phyloP scores from a whole-genome alignment of 1,140 invertebrate genomes.

The Sminthurinus signatus region DNA sequence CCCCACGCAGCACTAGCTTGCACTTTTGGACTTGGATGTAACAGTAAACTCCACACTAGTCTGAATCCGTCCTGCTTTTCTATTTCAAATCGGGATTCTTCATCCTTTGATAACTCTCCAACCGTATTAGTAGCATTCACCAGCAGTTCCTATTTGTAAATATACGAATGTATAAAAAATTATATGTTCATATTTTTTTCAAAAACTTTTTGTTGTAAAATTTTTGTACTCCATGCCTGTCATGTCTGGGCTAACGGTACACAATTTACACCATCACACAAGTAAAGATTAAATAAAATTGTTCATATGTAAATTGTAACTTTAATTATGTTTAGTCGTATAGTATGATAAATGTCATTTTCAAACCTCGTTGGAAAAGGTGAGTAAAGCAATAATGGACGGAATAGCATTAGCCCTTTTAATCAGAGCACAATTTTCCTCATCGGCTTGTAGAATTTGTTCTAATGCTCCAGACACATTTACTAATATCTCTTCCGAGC shows the following conservation, averaged over 20 bases:
- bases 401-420: slow-evolving; percentile 62
- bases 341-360: neutral
- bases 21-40: slow-evolving; percentile 69
- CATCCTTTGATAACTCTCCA: slow-evolving; percentile 70
- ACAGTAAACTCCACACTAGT: slow-evolving; percentile 86
- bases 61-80: slow-evolving; percentile 83
- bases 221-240: too few species aligned
- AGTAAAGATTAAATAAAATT: neutral
- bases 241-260: too few species aligned
- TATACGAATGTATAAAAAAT: too few species aligned
- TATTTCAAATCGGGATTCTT: slow-evolving; percentile 52
- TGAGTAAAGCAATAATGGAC: slow-evolving; percentile 60
- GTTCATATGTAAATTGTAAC: too few species aligned
- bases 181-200: too few species aligned
- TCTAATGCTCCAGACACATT: slow-evolving; percentile 80
- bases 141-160: slow-evolving; percentile 56
- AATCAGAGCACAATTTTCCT: slow-evolving; percentile 15
- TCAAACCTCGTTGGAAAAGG: slow-evolving; percentile 62
- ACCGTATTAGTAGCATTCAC: slow-evolving; percentile 79
- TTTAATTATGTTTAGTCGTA: too few species aligned
- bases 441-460: slow-evolving; percentile 21
- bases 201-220: too few species aligned
- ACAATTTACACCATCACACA: too few species aligned
- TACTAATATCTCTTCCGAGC: slow-evolving; percentile 59
- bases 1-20: slow-evolving; percentile 84